These are phyloP conservation scores for Rhaphigaster nebulosa DNA, from an alignment of 2,888 invertebrate genomes.

Conservation along the genomic window DNA sequence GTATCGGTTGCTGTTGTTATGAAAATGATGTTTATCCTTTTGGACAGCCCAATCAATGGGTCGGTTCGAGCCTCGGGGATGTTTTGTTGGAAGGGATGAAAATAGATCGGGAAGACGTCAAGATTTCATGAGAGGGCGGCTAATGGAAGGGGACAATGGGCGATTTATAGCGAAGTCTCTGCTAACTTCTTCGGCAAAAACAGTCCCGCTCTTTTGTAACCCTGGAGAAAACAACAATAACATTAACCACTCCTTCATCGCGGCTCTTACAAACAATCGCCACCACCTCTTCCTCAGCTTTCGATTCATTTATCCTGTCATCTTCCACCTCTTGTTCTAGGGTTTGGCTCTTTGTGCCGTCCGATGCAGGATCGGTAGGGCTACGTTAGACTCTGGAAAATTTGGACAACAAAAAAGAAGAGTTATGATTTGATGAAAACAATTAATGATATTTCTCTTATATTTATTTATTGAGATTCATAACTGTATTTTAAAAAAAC, in stretches of 20 bases:
- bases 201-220: conserved; percentile 19
- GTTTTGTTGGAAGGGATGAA: not conserved
- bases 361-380: not conserved
- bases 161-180: conserved; percentile 6
- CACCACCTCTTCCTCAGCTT: not conserved
- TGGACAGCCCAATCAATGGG: not conserved
- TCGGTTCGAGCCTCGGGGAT: not conserved
- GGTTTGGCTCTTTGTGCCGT: not conserved
- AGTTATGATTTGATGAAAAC: too few species aligned
- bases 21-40: conserved; percentile 32
- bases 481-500: too few species aligned
- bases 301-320: not conserved
- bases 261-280: not conserved
- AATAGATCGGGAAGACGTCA: conserved; percentile 48
- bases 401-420: too few species aligned
- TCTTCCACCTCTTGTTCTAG: not conserved
- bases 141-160: conserved; percentile 55
- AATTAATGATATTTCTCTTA: too few species aligned
- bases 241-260: conserved; percentile 15
- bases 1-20: conserved; percentile 29
- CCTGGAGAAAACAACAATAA: conserved; percentile 36
- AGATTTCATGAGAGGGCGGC: conserved; percentile 42
- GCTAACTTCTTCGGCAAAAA: conserved; percentile 38
- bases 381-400: too few species aligned
- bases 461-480: too few species aligned